These are phyloP conservation scores for Trichonephila clavipes DNA, from an alignment of 1,140 invertebrate genomes.

Conservation along the genomic window DNA sequence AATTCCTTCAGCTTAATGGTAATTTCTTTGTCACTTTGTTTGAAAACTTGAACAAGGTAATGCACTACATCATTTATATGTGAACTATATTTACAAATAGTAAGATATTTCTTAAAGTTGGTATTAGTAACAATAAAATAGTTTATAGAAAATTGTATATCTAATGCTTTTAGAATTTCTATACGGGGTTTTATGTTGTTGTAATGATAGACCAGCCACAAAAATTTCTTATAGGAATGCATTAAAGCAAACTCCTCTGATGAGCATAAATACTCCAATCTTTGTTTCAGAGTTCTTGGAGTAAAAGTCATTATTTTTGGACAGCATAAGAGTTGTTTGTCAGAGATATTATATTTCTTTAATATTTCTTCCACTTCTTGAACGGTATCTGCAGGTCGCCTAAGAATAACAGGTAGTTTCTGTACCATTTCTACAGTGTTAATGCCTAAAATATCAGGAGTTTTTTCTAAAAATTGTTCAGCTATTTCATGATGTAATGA, in stretches of 20 bases:
- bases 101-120: slow-evolving; percentile 29
- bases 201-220: slow-evolving; percentile 56
- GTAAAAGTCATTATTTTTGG: not conserved
- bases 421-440: not conserved
- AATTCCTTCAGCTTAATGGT: not conserved
- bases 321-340: slow-evolving; percentile 37
- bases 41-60: slow-evolving; percentile 16
- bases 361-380: slow-evolving; percentile 37
- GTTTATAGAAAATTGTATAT: slow-evolving; percentile 38
- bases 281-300: not conserved
- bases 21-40: not conserved
- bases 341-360: slow-evolving; percentile 13
- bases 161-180: slow-evolving; percentile 22
- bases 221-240: slow-evolving; percentile 53
- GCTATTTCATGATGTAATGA: slow-evolving; percentile 35
- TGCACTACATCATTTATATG: not conserved
- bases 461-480: not conserved
- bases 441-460: slow-evolving; percentile 38
- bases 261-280: slow-evolving; percentile 25
- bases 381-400: not conserved
- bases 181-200: not conserved
- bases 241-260: slow-evolving; percentile 16
- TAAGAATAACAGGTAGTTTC: slow-evolving; percentile 1
- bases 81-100: not conserved
- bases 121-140: not conserved